Base-by-base conservation (phyloP, 2,113 vertebrate species). In the Pangasianodon gigas region DNA sequence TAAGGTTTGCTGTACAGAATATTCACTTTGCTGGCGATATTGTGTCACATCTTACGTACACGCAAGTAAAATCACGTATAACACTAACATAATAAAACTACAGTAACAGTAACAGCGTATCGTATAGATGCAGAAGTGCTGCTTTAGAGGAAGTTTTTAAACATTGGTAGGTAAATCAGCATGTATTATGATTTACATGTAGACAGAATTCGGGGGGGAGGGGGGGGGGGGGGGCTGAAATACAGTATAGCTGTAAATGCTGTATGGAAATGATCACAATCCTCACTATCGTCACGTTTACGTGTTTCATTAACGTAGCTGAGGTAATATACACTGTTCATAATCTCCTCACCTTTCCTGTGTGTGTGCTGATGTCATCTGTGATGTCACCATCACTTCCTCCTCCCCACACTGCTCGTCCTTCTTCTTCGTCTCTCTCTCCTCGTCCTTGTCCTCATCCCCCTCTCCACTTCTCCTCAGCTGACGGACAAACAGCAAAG, bases 351-450 rank as follows among this genome's bases (percentile, higher is more conserved):
- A 85, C 84, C 84, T 85, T 7, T 65, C 84, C 56, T 67, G 37
- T 29, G 84, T n/a, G 24, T 65, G 21, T n/a, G 84, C 10, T 65
- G 84, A 26, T 46, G 82, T 44, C 56, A 60, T 37, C 56, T 41
- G 56, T 84, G 82, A 84, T 84, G 84, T 85, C 83, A 84, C 83
- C 3, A 2, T 11, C 65, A 74, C 67, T n/a, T 74, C 85, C 48
- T 86, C 67, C 65, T 86, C 32, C 41, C 1, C 80, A 54, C 51
- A 9, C 48, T 71, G 29, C 19, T 56, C 62, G 0, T 67, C 62
- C 60, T 71, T 19, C 46, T 29, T 84, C 56, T 32, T 24, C 32
- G 1, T 46, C 29, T 51, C 52, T 37, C 29, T 21, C 54, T 84
- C 37, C 16, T 84, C n/a, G 0, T 37, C 56, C 41, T 85, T 44